Evolutionary conservation across 2,113 vertebrate species (phyloP), one percentile per base, ranked within the genome.

Genomic region (Colinus virginianus): DNA sequence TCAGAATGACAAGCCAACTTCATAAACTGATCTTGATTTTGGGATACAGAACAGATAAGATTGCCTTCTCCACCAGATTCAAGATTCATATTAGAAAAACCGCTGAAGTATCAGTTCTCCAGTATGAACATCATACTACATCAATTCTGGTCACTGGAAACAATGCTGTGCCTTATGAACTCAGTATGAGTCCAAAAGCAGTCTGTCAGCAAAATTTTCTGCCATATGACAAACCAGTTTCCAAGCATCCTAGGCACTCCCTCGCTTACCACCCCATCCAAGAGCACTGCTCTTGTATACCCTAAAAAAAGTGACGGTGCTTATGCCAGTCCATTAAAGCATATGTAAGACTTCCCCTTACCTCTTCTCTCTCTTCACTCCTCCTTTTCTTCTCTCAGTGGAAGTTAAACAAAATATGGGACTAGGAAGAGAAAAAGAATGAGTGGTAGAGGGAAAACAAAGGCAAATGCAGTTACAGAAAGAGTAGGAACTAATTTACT

Each of bases 321-420:
- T 70, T 87, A 66, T 3, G 21, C 30, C n/a, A 67, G 17, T 51
- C 38, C 48, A 78, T 53, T 75, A 78, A 78, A 90, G 78, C 5
- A 68, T 7, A 30, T 6, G 19, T 58, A 88, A 87, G 68, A 63
- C 43, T 83, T 71, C 61, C 66, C 94, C 87, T 94, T 96, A 95
- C 94, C 95, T 94, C 89, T 91, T 90, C 82, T 92, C 81, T 79
- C 78, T 93, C 87, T 94, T 96, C 94, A 94, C 95, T 95, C 94
- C 71, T 85, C 5, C 88, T 94, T 93, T 90, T 95, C 88, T 82
- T 94, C 93, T 89, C 84, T 92, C 89, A 95, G 87, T 74, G 71
- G 92, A 96, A 96, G 87, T 94, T 92, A 94, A 84, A 96, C 88
- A 96, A 94, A 94, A 80, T 95, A 96, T 19, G 56, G 62, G 82